Evolutionary conservation across 1,140 invertebrate genomes (phyloP), one percentile per base, ranked within the genome.

Genomic region (Pogonus chalceus): DNA sequence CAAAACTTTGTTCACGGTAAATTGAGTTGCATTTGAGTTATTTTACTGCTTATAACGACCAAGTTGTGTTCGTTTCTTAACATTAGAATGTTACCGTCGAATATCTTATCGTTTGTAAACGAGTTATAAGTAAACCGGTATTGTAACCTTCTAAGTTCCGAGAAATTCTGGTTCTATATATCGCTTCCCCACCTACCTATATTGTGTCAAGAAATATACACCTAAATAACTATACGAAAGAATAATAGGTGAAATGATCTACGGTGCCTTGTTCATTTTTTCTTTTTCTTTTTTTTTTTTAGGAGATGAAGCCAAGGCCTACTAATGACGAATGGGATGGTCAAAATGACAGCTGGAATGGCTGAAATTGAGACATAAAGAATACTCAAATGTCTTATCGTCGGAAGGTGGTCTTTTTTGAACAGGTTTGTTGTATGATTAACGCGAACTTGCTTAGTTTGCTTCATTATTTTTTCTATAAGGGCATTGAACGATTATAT

Each of bases 41-140:
- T 51, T 22, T 51, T 51, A 51, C 23, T 51, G 49, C 23, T 51
- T 51, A 51, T 51, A 51, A 51, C 49, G 26, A 51, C 49, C 23
- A n/a, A 14, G 23, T 24, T 51, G 12, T 18, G 23, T 18, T 49
- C 14, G 21, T 12, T 23, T 49, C 37, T 3, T 4, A 10, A 7
- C 3, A 7, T 51, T 31, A 31, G 49, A 51, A 9, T 35, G 49
- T 51, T 14, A 51, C 49, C n/a, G n/a, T n/a, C n/a, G n/a, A n/a
- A n/a, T n/a, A n/a, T n/a, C 21, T 10, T 23, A 21, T 18, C 22
- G 39, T 20, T 12, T 4, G 39, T 16, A 46, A 46, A 9, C 9
- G 39, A 31, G 26, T 31, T 31, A 31, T 14, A 31, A 31, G 9
- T 7, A 43, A 43, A 18, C 37, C 37, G 14, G 26, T 43, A n/a